Evolutionary conservation across 2,888 invertebrate species (phyloP).

Genomic region (Euzophera pinguis): DNA sequence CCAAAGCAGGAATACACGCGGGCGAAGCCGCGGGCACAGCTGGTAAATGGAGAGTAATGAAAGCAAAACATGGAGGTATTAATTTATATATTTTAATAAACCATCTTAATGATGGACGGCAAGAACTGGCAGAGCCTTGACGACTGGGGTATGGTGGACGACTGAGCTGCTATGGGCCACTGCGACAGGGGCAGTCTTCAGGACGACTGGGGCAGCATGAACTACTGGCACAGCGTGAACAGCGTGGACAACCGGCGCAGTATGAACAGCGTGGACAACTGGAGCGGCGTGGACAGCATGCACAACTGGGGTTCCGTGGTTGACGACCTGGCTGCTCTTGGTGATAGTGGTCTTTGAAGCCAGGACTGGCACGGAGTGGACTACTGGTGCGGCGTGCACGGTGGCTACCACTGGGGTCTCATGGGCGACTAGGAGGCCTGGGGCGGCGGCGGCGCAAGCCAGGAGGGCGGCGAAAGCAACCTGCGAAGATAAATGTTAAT

Average conservation of each 20-base stretch:
- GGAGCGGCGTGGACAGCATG: constrained; percentile 33
- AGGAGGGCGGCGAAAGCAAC: constrained; percentile 70
- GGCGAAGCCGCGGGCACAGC: no score
- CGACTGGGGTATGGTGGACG: constrained; percentile 54
- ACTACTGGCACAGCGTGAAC: constrained; percentile 36
- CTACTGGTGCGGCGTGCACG: constrained; percentile 54
- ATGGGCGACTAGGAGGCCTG: constrained; percentile 57
- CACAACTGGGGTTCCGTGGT: constrained; percentile 58
- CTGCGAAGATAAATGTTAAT: constrained; percentile 39
- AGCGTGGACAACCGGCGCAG: constrained; percentile 39
- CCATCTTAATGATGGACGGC: constrained; percentile 52
- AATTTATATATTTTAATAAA: constrained; percentile 27
- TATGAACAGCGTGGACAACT: constrained; percentile 40
- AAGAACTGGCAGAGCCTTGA: constrained; percentile 59
- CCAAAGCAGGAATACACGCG: no score
- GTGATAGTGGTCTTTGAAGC: constrained; percentile 66
- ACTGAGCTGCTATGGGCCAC: constrained; percentile 65
- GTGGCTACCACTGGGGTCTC: constrained; percentile 57
- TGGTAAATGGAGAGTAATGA: neutral
- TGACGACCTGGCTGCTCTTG: constrained; percentile 69
- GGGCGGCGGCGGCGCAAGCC: constrained; percentile 72
- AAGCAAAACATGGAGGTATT: constrained; percentile 24
- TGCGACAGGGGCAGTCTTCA: constrained; percentile 62
- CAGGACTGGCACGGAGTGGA: constrained; percentile 46
- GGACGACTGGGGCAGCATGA: constrained; percentile 47